Base-by-base conservation (phyloP, 2,888 invertebrate species). In the Agrochola litura region DNA sequence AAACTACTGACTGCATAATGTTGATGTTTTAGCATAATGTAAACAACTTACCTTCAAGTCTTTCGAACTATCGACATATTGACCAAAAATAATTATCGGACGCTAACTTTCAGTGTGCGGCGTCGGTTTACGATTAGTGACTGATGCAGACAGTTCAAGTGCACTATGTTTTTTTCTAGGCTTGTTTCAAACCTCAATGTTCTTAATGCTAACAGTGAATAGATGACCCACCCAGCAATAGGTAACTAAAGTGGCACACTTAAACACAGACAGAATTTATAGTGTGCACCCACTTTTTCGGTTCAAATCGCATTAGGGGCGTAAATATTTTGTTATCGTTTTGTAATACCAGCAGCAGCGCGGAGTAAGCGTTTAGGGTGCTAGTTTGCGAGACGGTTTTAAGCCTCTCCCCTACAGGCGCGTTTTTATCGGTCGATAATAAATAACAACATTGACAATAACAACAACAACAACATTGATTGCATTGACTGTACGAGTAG, bases 111-210 rank as follows among this genome's bases (percentile, higher is more conserved):
- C 30, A 30, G 30, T 30, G 30, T 30, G 30, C 30, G 49, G 49
- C 49, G 16, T 49, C 49, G 16, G 6, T 49, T 16, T 49, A 49
- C 1, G 16, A 49, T 22, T 41, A 41, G 60, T 37, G 25, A 43
- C 25, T 8, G 25, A 41, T 22, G 52, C 52, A 43, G 30, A 16
- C 61, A 9, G 19, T 2, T 67, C 65, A 65, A 72, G 22, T 19
- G 9, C 14, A 41, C 25, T 37, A 52, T 37, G 64, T 37, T 49
- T n/a, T 37, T 30, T 10, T 46, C 46, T 22, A 9, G n/a, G 37
- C 49, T 71, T 52, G 30, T 52, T 19, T 65, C 3, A 65, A 52
- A 65, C 37, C n/a, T 66, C 49, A 65, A 65, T 52, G 9, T 19
- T 16, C 9, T 65, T 19, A 19, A 64, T 37, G 25, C 46, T 46